Evolutionary conservation across 2,888 invertebrate species (phyloP).

Genomic region (Chaetoderma sp.): DNA sequence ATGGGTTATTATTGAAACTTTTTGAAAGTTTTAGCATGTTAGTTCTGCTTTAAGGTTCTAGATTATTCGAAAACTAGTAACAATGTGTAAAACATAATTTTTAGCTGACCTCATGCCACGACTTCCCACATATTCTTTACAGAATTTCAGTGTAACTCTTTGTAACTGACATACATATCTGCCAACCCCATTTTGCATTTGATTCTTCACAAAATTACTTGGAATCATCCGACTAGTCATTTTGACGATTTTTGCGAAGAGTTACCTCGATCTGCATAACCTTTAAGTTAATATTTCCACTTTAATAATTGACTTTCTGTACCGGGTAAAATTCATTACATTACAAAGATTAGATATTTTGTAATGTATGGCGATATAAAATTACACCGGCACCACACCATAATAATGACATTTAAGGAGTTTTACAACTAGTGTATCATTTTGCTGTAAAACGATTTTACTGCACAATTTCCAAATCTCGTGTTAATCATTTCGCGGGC

Average conservation of each 20-base stretch:
- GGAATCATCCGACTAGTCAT: conserved; percentile 56
- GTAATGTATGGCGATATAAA: neutral
- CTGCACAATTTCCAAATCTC: too few species aligned
- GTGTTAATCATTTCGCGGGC: too few species aligned
- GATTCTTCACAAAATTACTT: conserved; percentile 66
- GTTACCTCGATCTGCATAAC: too few species aligned
- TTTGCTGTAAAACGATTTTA: too few species aligned
- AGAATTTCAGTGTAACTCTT: conserved; percentile 92
- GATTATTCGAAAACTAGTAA: too few species aligned
- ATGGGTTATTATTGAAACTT: too few species aligned
- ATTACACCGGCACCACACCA: conserved; percentile 21
- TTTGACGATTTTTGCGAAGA: too few species aligned
- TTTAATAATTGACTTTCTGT: conserved; percentile 10
- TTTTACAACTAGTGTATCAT: too few species aligned
- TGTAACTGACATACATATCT: conserved; percentile 93
- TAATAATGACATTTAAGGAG: too few species aligned
- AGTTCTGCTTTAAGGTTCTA: too few species aligned
- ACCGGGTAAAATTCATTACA: conserved; percentile 22
- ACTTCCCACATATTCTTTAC: conserved; percentile 86
- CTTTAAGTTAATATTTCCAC: neutral
- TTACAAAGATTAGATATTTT: neutral
- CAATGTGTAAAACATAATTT: too few species aligned
- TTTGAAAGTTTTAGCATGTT: too few species aligned
- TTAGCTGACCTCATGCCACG: conserved; percentile 82
- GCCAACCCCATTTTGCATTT: conserved; percentile 88